phyloP scores from a whole-genome alignment of 2,797 vertebrate species.

The Geotria australis region DNA sequence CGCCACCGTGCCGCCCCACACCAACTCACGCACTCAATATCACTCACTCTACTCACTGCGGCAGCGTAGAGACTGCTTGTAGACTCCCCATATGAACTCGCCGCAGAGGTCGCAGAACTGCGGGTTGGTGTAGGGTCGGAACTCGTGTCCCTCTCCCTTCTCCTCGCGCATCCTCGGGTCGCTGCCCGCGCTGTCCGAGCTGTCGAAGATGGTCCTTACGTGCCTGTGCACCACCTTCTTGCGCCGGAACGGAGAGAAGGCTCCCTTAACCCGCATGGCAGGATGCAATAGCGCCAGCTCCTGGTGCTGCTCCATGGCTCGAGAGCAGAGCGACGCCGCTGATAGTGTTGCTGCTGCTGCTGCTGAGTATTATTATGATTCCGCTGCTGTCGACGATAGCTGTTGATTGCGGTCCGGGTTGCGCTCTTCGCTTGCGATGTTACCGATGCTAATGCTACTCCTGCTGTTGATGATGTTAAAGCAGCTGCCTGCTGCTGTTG shows the following conservation, averaged over 20 bases:
- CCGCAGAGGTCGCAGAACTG: constrained; percentile 92
- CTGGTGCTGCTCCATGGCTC: too few relatives aligned
- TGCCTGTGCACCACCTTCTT: background rate
- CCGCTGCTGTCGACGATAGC: too few relatives aligned
- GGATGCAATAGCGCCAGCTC: too few relatives aligned
- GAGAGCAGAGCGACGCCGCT: too few relatives aligned
- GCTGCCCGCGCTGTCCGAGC: constrained; percentile 6
- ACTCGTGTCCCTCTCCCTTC: constrained; percentile 31
- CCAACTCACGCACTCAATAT: background rate
- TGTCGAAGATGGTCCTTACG: background rate
- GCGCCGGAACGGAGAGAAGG: background rate
- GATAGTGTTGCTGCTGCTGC: too few relatives aligned
- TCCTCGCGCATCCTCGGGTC: constrained; percentile 8
- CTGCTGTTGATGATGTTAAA: too few relatives aligned
- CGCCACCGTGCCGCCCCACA: background rate
- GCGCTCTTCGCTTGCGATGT: too few relatives aligned
- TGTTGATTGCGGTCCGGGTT: too few relatives aligned
- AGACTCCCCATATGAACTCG: constrained; percentile 81
- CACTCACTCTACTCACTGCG: constrained; percentile 29
- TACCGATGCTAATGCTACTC: too few relatives aligned
- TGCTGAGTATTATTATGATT: too few relatives aligned
- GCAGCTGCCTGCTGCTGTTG: too few relatives aligned
- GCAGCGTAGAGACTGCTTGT: constrained; percentile 55
- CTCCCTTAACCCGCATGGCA: too few relatives aligned
- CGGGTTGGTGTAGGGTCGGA: constrained; percentile 35